Base-by-base conservation (phyloP, 2,888 invertebrate species). In the Listrodromus nycthemerus region DNA sequence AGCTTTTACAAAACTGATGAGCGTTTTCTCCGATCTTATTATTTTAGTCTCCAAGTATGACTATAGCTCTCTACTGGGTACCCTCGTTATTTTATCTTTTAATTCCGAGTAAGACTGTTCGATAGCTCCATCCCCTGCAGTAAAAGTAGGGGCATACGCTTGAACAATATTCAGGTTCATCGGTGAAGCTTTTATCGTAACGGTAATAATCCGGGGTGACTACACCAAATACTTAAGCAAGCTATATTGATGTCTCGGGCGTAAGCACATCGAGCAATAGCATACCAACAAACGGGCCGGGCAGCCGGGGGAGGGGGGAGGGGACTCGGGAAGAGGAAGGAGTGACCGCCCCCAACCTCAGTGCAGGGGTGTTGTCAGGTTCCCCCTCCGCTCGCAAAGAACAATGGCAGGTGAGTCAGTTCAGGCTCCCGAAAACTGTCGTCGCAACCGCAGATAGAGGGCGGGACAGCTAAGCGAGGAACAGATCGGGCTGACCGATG, bases 241-340 rank as follows among this genome's bases (percentile, higher is more conserved):
- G 4, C 50, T n/a, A n/a, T n/a, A n/a, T 50, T 3, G 50, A 19
- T 6, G 4, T n/a, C 6, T 4, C n/a, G n/a, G 4, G 1, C 50
- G 50, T 19, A 6, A 5, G 50, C 4, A 19, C 50, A 1, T 1
- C 7, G 19, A 19, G 19, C 19, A 19, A 50, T 0, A 16, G 19
- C 2, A 7, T 4, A 0, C 7, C n/a, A 1, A 19, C 1, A 0
- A 5, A 19, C 19, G 4, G 0, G 1, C 13, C 2, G 4, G 5
- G 48, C 48, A 48, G 5, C 1, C 0, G 16, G n/a, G 16, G 48
- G 48, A 13, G 16, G 4, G 16, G n/a, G 16, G 48, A 16, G 5
- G 16, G 4, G 1, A 33, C 1, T 16, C 1, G 3, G 16, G 16
- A 48, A 48, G 48, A 48, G 0, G 16, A 1, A n/a, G 4, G 13